A percentile compares a stretch with the other conserved stretches of the same genome.
phyloP scores from a whole-genome alignment of 2,113 vertebrate species.

The Gallinago undulata region DNA sequence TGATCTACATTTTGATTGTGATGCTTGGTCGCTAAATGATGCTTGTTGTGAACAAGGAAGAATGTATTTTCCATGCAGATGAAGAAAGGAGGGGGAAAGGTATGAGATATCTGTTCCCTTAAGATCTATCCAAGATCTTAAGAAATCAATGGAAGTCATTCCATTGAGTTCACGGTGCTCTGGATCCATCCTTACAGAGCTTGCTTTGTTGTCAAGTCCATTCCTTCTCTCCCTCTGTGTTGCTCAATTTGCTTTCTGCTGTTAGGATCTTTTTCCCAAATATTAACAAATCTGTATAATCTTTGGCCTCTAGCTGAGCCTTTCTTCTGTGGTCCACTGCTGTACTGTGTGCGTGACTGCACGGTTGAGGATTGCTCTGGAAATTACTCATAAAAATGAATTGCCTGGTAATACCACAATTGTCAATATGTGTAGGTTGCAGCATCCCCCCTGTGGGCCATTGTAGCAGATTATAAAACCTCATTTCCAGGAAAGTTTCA shows the following conservation, averaged over 20 bases:
- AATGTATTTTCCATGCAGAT: background rate
- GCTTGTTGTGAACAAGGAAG: background rate
- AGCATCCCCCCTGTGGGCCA: conserved; percentile 51
- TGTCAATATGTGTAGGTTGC: conserved; percentile 63
- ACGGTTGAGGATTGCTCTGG: conserved; percentile 30
- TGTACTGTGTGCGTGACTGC: conserved; percentile 2
- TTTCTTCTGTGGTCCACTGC: conserved; percentile 3
- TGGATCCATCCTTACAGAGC: background rate
- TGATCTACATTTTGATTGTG: background rate
- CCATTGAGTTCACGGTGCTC: background rate
- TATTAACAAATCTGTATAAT: conserved; percentile 56
- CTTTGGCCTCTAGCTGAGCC: conserved; percentile 28
- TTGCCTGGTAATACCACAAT: conserved; percentile 63
- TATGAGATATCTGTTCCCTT: background rate
- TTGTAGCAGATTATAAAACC: conserved; percentile 66
- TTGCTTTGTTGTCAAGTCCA: background rate
- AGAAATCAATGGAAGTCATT: background rate
- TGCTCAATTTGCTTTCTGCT: conserved; percentile 52
- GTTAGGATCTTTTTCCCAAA: background rate
- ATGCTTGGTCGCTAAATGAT: background rate
- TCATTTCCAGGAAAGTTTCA: conserved; percentile 72
- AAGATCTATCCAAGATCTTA: background rate
- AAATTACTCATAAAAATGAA: conserved; percentile 69
- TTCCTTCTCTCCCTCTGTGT: background rate
- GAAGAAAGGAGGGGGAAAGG: background rate